Base-by-base conservation (phyloP, 2,888 invertebrate genomes). In the Leptarthrus brevirostris region DNA sequence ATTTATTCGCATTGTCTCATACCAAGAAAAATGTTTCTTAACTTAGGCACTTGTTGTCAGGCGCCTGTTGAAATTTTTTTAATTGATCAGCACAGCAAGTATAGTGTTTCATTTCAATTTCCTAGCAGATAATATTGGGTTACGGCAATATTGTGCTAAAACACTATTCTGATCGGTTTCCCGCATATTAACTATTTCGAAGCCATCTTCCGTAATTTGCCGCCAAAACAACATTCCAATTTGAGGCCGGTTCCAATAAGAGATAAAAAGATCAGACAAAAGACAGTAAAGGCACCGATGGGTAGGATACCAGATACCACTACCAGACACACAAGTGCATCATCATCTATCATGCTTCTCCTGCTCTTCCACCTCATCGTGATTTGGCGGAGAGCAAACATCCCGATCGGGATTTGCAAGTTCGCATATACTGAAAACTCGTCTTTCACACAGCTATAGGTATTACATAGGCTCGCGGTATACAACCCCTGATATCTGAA, bases 201-300 rank as follows among this genome's bases (percentile, higher is more conserved):
- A 20, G 20, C 36, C 61, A 61, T 61, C 34, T 18, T 36, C 20
- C 40, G 34, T 4, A 36, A 20, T 61, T 61, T 61, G 61, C 66
- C 66, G 66, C 66, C 66, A 66, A 66, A 66, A 66, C 66, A 66
- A 66, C 66, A 66, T 66, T 66, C 66, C 66, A 49, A 66, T 26
- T 16, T 10, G 26, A 47, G 16, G 66, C 30, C 49, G 22, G 44
- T 22, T 66, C 66, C 49, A 30, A 66, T 47, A 44, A 44, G 40
- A 64, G 34, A 8, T 3, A 47, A 26, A 26, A 47, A 66, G 5
- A 16, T 47, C 5, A 64, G 30, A 64, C 12, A 16, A 47, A 20
- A 49, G 12, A 36, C 47, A 16, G 53, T 22, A 8, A 44, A 66
- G 47, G 24, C 22, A 20, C 66, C 20, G 36, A 61, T 36, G 61